Evolutionary conservation across 2,888 invertebrate genomes (phyloP), one percentile per base, ranked within the genome.

Genomic region (Polydrusus pterygomalis): DNA sequence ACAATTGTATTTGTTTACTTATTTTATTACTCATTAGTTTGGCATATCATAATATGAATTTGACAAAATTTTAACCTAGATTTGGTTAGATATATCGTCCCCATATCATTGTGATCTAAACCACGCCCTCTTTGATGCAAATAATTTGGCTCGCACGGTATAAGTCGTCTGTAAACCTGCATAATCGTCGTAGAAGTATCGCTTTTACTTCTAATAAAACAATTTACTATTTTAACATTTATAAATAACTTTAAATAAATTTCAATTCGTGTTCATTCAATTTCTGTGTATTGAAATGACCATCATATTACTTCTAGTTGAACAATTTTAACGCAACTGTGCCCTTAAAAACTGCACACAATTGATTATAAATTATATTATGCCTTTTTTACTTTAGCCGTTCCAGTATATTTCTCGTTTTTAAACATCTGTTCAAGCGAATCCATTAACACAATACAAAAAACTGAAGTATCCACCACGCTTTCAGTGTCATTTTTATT

Each of bases 311-410:
- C 68, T 80, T 81, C 80, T 75, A 76, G 79, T 76, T 68, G 80
- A 79, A 75, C 77, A 77, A 81, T 80, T 80, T 81, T 80, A 70
- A 80, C 81, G 80, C 80, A 79, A 79, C 76, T 75, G 63, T 80
- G 77, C 78, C 75, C 77, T 76, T 76, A 73, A 79, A 80, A 80
- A 78, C 75, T 63, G 51, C 70, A 68, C 78, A 81, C 80, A 81
- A 81, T 80, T 77, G 80, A 80, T 80, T 78, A 79, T 72, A 73
- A 67, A 74, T 63, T 77, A 79, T 80, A 60, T 56, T 49, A 40
- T 20, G 17, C 58, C 58, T 38, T 13, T 38, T 54, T 56, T 38
- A 17, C 51, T 18, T 68, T 34, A 34, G 34, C 25, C 25, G 25
- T 34, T 65, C 54, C 40, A 54, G 34, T 43, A 56, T 54, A 56